Base-by-base conservation (phyloP, 2,113 vertebrate species). In the Neolamprologus modestus region DNA sequence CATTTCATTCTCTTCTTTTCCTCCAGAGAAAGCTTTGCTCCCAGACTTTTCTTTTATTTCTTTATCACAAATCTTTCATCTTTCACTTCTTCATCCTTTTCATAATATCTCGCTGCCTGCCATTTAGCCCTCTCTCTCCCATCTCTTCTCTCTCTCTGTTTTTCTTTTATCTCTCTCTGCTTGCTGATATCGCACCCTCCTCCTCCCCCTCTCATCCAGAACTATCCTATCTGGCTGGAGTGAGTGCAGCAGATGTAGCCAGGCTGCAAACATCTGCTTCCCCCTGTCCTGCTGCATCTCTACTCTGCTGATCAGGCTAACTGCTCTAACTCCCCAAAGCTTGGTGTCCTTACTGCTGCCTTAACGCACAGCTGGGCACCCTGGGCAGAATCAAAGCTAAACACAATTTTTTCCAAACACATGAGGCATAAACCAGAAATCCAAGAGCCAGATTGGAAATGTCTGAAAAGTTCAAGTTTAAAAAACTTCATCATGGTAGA, bases 181-280 rank as follows among this genome's bases (percentile, higher is more conserved):
- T 57, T 88, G 42, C 47, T 81, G 33, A 80, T 68, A 52, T 81
- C 55, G 57, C 37, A 4, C 50, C 42, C 61, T 53, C 42, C 68
- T 47, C 40, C 33, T 54, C 85, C 19, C 57, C 16, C 54, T 73
- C 81, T 87, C 86, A 81, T 89, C 90, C 86, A 82, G 28, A 45
- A 55, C 87, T 54, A 73, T 80, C 90, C 89, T 91, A 86, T 93
- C 88, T 94, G 92, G 94, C 92, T 84, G 89, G 42, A 91, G 61
- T 87, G 83, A 92, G 89, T 86, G 90, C 85, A 86, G 91, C 95
- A 96, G 96, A 95, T 96, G 96, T 88, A 85, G 87, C 61, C 90
- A 54, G 92, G 89, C 84, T 88, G 54, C 89, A 89, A 95, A 96
- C 96, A 96, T 96, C 96, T 96, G 96, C 88, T 95, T 91, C 87